phyloP scores from a whole-genome alignment of 2,888 invertebrate species.

The Sinotaia quadrata region DNA sequence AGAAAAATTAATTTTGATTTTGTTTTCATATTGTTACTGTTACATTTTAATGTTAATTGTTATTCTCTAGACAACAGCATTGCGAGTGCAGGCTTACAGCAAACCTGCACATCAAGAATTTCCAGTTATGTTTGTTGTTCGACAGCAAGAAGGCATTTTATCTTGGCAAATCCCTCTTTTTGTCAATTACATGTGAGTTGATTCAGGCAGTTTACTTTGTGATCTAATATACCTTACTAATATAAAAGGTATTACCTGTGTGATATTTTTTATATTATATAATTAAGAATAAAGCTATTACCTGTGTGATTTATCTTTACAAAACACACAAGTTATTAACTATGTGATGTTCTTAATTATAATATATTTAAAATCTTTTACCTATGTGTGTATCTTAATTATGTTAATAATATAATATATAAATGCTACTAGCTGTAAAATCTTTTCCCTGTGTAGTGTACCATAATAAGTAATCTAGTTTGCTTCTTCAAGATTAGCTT shows the following conservation, averaged over 20 bases:
- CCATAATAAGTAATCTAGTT: too few relatives aligned
- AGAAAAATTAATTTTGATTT: neutral
- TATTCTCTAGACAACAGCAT: slow-evolving; percentile 57
- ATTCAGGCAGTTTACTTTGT: too few relatives aligned
- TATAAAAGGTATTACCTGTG: too few relatives aligned
- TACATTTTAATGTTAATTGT: neutral
- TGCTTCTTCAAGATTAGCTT: too few relatives aligned
- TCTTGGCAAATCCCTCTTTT: slow-evolving; percentile 86
- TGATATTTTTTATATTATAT: neutral
- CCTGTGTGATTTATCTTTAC: neutral
- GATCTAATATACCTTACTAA: too few relatives aligned
- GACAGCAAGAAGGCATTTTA: slow-evolving; percentile 82
- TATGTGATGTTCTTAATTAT: too few relatives aligned
- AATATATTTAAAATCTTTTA: too few relatives aligned
- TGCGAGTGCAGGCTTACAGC: slow-evolving; percentile 64
- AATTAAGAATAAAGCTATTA: neutral
- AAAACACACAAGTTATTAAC: too few relatives aligned
- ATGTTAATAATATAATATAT: too few relatives aligned
- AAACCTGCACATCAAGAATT: slow-evolving; percentile 75
- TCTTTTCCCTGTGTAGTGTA: too few relatives aligned
- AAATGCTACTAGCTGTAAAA: too few relatives aligned
- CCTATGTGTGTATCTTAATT: too few relatives aligned
- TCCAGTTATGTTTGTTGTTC: slow-evolving; percentile 82
- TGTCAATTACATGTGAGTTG: slow-evolving; percentile 73
- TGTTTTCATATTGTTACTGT: neutral